These are phyloP conservation scores for Meriones unguiculatus DNA, from an alignment of 2,113 vertebrate species.

Conservation along the genomic window DNA sequence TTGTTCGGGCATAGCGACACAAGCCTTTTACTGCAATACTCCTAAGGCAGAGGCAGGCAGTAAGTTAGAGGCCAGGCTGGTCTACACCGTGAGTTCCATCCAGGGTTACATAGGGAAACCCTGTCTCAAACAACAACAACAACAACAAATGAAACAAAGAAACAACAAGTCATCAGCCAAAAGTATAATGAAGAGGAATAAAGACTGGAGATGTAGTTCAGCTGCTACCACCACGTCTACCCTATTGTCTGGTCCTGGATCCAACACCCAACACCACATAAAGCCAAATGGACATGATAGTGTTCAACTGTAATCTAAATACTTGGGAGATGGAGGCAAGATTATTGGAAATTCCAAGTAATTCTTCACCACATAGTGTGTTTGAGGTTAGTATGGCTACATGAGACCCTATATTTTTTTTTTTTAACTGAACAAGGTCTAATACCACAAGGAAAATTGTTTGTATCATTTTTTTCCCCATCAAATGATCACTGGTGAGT, in stretches of 20 bases:
- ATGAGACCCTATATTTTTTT: neutral
- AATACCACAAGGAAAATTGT: neutral
- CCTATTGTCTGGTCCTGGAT: too few relatives aligned
- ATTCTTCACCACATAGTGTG: neutral
- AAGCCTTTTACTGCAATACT: too few relatives aligned
- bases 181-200: neutral
- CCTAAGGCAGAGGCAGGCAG: too few relatives aligned
- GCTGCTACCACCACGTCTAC: neutral
- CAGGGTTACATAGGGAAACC: too few relatives aligned
- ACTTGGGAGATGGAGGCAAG: neutral
- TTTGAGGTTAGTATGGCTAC: neutral
- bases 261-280: neutral
- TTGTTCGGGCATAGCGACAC: neutral
- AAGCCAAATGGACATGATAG: neutral
- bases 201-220: neutral
- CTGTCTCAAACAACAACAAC: too few relatives aligned
- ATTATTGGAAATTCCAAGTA: neutral
- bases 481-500: neutral
- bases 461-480: neutral
- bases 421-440: neutral
- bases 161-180: too few relatives aligned
- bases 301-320: neutral
- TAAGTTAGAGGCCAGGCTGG: too few relatives aligned
- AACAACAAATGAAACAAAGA: neutral
- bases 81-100: too few relatives aligned